phyloP scores from a whole-genome alignment of 2,797 vertebrate genomes.

The Notolepis coatsorum region DNA sequence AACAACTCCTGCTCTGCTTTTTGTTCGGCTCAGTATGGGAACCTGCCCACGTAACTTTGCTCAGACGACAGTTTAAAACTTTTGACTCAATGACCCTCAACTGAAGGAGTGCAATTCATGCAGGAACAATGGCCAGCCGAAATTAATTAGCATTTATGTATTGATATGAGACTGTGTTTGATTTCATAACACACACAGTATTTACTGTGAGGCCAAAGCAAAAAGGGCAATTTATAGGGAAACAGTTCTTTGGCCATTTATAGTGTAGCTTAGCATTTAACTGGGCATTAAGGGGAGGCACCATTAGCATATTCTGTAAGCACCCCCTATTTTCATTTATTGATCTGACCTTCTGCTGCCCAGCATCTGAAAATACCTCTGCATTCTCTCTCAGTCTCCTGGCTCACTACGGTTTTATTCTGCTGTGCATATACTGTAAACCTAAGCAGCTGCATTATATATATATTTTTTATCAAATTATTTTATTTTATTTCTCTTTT shows the following conservation, averaged over 20 bases:
- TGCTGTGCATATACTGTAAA: conserved; percentile 29
- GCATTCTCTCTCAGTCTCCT: conserved; percentile 43
- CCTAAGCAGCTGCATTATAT: conserved; percentile 17
- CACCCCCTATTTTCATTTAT: conserved; percentile 69
- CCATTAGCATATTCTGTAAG: conserved; percentile 60
- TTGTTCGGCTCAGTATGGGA: not conserved
- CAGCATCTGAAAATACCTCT: conserved; percentile 58
- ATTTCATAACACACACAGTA: conserved; percentile 28
- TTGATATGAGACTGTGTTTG: conserved; percentile 2
- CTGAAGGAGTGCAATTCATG: conserved; percentile 1
- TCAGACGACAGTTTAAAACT: not conserved
- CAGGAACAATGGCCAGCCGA: conserved; percentile 18
- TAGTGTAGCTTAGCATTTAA: conserved; percentile 61
- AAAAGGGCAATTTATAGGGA: conserved; percentile 25
- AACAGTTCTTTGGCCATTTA: conserved; percentile 44
- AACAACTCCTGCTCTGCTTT: not conserved
- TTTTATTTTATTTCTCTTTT: too few relatives aligned
- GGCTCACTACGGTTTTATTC: conserved; percentile 6
- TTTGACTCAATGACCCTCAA: conserved; percentile 9
- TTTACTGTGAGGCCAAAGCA: conserved; percentile 28
- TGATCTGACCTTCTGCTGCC: conserved; percentile 78
- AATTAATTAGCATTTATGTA: conserved; percentile 14
- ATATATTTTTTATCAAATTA: too few relatives aligned
- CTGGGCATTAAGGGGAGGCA: conserved; percentile 51
- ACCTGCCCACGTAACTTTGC: conserved; percentile 7